phyloP scores from a whole-genome alignment of 2,113 vertebrate genomes.

The Phalacrocorax pelagicus region DNA sequence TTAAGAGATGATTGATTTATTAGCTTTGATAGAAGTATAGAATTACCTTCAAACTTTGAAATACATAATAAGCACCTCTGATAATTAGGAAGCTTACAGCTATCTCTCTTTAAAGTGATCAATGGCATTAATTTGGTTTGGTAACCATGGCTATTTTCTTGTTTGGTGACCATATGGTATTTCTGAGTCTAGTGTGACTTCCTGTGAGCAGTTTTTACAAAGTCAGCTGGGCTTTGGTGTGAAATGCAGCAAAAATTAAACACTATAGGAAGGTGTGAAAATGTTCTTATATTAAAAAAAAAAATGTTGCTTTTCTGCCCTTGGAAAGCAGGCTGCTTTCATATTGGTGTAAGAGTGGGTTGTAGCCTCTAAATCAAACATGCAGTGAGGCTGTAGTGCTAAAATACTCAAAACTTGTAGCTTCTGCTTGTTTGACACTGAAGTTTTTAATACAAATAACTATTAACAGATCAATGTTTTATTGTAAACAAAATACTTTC shows the following conservation, averaged over 20 bases:
- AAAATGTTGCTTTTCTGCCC: neutral
- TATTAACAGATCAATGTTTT: neutral
- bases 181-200: constrained; percentile 48
- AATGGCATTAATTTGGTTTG: constrained; percentile 41
- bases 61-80: constrained; percentile 30
- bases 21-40: constrained; percentile 27
- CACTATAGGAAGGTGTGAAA: neutral
- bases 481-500: neutral
- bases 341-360: neutral
- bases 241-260: constrained; percentile 45
- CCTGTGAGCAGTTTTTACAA: constrained; percentile 30
- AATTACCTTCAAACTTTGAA: constrained; percentile 52
- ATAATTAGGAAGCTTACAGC: constrained; percentile 26
- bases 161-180: constrained; percentile 17
- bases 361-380: neutral
- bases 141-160: constrained; percentile 17
- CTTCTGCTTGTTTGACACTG: neutral
- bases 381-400: neutral
- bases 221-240: constrained; percentile 37
- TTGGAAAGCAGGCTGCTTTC: neutral
- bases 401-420: neutral
- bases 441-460: neutral
- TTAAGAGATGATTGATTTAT: constrained; percentile 53
- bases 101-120: constrained; percentile 34
- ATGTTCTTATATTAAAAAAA: neutral